Evolutionary conservation across 1,140 invertebrate species (phyloP).

Genomic region (Drosophila watanabei): DNA sequence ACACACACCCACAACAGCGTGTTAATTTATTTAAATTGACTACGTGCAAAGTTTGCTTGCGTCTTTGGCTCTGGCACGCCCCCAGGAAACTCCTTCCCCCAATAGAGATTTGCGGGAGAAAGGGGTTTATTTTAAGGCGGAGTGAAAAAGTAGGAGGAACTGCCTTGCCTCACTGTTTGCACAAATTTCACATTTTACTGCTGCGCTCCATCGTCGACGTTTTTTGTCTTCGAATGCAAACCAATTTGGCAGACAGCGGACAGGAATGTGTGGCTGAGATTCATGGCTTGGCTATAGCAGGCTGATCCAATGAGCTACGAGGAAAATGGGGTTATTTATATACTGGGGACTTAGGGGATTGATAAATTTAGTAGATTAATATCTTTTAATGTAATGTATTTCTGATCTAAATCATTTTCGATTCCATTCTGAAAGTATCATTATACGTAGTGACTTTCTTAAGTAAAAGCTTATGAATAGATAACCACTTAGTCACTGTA

Average conservation of each 20-base stretch:
- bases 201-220: slow-evolving; percentile 52
- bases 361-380: too few species aligned
- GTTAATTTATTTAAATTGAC: slow-evolving; percentile 84
- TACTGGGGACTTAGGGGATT: not conserved
- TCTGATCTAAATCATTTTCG: too few species aligned
- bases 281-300: slow-evolving; percentile 31
- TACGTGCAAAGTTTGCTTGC: slow-evolving; percentile 79
- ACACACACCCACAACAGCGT: slow-evolving; percentile 61
- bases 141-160: not conserved
- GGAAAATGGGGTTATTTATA: not conserved
- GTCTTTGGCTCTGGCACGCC: slow-evolving; percentile 46
- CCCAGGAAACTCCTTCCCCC: slow-evolving; percentile 4
- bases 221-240: slow-evolving; percentile 79
- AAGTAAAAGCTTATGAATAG: too few species aligned
- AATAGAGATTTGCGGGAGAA: slow-evolving; percentile 8
- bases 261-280: slow-evolving; percentile 63
- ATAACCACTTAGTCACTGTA: too few species aligned
- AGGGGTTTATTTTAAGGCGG: not conserved
- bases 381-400: too few species aligned
- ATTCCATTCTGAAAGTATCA: too few species aligned
- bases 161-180: slow-evolving; percentile 64
- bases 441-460: too few species aligned
- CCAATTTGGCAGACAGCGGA: slow-evolving; percentile 69
- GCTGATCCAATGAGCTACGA: slow-evolving; percentile 32
- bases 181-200: slow-evolving; percentile 81